A percentile compares a stretch with the other conserved stretches of the same genome.
phyloP scores from a whole-genome alignment of 2,113 vertebrate genomes.

The Entomyzon cyanotis region DNA sequence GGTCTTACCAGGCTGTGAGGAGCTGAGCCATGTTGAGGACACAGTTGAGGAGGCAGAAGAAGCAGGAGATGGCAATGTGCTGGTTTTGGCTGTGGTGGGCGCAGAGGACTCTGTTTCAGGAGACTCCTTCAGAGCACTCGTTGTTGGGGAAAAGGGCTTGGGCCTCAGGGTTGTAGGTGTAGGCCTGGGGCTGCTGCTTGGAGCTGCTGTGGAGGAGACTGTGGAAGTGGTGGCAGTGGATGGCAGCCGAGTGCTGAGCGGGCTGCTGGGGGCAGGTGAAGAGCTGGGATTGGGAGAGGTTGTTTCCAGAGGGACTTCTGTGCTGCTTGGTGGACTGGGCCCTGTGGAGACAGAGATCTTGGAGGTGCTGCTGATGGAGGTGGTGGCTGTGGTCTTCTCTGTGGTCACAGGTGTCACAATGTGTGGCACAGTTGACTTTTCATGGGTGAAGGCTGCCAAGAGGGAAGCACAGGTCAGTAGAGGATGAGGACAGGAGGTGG shows the following conservation, averaged over 20 bases:
- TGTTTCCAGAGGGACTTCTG: neutral
- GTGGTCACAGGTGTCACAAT: neutral
- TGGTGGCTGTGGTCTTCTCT: accelerated
- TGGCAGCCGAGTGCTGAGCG: neutral
- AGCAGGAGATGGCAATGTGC: accelerated
- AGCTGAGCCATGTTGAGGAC: neutral
- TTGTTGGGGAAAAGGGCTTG: accelerated
- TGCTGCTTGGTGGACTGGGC: neutral
- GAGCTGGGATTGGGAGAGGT: neutral
- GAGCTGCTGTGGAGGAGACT: too few species aligned
- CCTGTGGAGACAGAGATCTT: neutral
- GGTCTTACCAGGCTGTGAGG: neutral
- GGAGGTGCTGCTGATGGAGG: neutral
- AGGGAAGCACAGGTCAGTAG: neutral
- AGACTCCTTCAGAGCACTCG: neutral
- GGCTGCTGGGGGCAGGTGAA: neutral
- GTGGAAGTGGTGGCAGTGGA: neutral
- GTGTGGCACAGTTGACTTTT: neutral
- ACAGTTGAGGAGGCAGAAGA: neutral
- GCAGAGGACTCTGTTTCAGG: neutral
- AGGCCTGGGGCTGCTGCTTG: neutral
- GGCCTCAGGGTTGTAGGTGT: neutral
- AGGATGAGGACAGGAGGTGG: too few species aligned
- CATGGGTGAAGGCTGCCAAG: neutral
- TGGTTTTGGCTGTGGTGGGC: neutral